Evolutionary conservation across 2,797 vertebrate genomes (phyloP).

Genomic region (Serranus cabrilla): DNA sequence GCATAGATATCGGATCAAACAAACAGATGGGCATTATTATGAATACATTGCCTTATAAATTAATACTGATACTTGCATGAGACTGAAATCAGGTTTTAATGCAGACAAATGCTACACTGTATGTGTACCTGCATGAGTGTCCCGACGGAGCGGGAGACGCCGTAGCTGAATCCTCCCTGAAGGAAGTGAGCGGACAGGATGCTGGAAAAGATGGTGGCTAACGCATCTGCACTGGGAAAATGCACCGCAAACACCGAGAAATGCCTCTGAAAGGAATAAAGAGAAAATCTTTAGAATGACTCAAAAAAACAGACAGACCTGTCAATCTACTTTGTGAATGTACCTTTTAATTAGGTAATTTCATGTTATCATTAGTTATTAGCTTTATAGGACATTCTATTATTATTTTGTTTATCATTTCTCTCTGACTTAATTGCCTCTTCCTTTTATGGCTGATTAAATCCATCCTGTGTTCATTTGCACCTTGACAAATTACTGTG

Average conservation of each 20-base stretch:
- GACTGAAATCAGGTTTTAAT: not conserved
- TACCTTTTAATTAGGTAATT: not conserved
- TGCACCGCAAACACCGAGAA: conserved; percentile 87
- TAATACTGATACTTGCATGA: not conserved
- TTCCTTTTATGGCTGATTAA: not conserved
- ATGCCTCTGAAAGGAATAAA: conserved; percentile 72
- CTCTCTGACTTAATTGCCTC: not conserved
- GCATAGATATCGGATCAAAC: not conserved
- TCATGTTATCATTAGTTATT: not conserved
- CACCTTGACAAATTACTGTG: not conserved
- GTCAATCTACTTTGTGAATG: not conserved
- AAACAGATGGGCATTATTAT: not conserved
- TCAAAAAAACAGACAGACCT: not conserved
- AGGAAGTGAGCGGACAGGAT: conserved; percentile 88
- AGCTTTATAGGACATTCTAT: not conserved
- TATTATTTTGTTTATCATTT: conserved; percentile 5
- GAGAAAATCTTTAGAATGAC: not conserved
- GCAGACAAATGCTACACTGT: not conserved
- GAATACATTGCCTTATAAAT: not conserved
- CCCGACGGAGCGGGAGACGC: conserved; percentile 84
- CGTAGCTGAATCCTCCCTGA: conserved; percentile 86
- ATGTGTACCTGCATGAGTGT: conserved; percentile 79
- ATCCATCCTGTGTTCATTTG: not conserved
- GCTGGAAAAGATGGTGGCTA: conserved; percentile 86
- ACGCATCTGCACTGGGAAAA: conserved; percentile 82